Evolutionary conservation across 1,140 invertebrate genomes (phyloP), one percentile per base, ranked within the genome.

Genomic region (Zaprionus tsacasi): DNA sequence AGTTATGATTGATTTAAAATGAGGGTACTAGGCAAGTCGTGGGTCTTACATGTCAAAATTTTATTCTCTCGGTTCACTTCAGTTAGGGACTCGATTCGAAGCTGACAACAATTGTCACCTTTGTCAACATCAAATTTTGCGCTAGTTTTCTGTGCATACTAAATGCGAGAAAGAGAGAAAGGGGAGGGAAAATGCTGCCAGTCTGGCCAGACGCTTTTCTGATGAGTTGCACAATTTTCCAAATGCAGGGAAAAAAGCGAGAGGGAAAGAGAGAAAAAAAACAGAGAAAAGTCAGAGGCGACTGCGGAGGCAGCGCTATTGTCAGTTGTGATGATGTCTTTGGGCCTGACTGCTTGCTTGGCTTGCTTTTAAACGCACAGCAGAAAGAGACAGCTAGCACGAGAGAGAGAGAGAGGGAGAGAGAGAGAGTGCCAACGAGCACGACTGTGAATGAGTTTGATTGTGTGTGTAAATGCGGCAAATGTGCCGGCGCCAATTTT

Each of bases 81-180:
- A 30, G 27, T 30, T 30, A 5, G 27, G 27, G 4, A 30, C 27
- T 30, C 27, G 27, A 30, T 30, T 30, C 27, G 38, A 60, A 57
- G 50, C 66, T 79, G 69, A 60, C 55, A 66, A 59, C 85, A 85
- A 89, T 89, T 89, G 85, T 89, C 85, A 85, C 85, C 85, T 89
- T 77, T 79, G 82, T 82, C 82, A 79, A 79, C 76, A 79, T 88
- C 65, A 76, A 80, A 91, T 90, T 90, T 86, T 82, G 72, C 76
- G 76, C 86, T 81, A 87, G 82, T 87, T 87, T 87, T 87, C 77
- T 87, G 75, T 88, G 85, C 85, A 88, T 88, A 21, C 21, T 2
- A 90, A 89, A 89, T 89, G 85, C 78, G 36, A 72, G 67, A 69
- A 59, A 90, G 81, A 77, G 27, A 30, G 27, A 30, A 3, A 30